phyloP scores from a whole-genome alignment of 1,140 invertebrate species.

The Thaumetopoea pityocampa region DNA sequence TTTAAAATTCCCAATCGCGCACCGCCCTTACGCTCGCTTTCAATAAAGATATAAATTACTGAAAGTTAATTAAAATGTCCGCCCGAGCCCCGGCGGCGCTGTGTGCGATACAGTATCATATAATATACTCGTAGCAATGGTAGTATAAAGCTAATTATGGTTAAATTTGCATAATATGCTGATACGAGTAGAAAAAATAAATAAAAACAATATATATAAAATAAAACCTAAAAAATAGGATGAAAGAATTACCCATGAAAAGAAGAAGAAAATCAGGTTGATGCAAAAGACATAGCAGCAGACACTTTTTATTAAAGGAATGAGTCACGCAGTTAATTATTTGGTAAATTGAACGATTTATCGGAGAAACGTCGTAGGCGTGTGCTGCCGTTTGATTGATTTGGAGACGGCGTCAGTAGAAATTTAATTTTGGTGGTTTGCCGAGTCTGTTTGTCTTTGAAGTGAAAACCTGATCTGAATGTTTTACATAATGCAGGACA shows the following conservation, averaged over 20 bases:
- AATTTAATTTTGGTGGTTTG: slow-evolving; percentile 18
- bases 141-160: too few species aligned
- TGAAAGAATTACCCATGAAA: too few species aligned
- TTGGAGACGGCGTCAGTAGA: slow-evolving; percentile 11
- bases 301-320: too few species aligned
- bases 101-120: too few species aligned
- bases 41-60: slow-evolving; percentile 71
- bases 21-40: slow-evolving; percentile 43
- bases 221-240: too few species aligned
- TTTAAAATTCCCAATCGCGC: slow-evolving; percentile 44
- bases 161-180: too few species aligned
- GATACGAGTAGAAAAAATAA: too few species aligned
- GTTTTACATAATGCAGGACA: slow-evolving; percentile 14
- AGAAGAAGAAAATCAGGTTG: too few species aligned
- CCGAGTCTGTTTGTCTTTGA: slow-evolving; percentile 10
- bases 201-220: too few species aligned
- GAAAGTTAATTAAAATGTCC: slow-evolving; percentile 69
- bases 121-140: too few species aligned
- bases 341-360: slow-evolving; percentile 54
- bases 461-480: slow-evolving; percentile 4
- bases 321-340: slow-evolving; percentile 25
- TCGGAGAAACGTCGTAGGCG: slow-evolving; percentile 36
- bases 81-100: slow-evolving; percentile 30
- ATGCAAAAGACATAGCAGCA: too few species aligned
- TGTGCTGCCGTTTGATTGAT: slow-evolving; percentile 26